These are phyloP conservation scores for Crocidura indochinensis DNA, from an alignment of 2,797 vertebrate species.

Conservation along the genomic window DNA sequence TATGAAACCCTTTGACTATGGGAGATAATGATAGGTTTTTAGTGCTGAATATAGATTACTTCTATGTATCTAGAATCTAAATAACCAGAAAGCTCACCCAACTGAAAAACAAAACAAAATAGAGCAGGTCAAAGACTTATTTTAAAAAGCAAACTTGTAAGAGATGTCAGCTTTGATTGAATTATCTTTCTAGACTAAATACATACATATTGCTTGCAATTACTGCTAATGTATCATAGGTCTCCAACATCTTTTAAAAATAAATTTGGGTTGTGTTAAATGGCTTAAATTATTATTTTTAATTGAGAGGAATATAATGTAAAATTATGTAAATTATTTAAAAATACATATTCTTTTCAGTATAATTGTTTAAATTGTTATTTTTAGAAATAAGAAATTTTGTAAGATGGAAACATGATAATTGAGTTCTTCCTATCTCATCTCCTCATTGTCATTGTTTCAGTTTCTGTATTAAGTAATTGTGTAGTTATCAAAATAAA, in stretches of 20 bases:
- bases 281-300: conserved; percentile 50
- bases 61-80: conserved; percentile 78
- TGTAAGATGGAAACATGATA: neutral
- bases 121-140: conserved; percentile 63
- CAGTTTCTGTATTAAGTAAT: conserved; percentile 37
- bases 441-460: conserved; percentile 18
- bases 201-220: neutral
- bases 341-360: conserved; percentile 45
- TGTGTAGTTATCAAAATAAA: conserved; percentile 62
- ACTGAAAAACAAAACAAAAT: conserved; percentile 74
- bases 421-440: neutral
- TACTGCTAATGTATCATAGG: neutral
- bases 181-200: conserved; percentile 49
- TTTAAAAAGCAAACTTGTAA: conserved; percentile 54
- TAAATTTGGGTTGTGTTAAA: conserved; percentile 46
- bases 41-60: conserved; percentile 79
- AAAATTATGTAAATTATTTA: conserved; percentile 55
- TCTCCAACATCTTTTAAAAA: conserved; percentile 30
- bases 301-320: conserved; percentile 24
- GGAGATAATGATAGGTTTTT: conserved; percentile 80
- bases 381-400: conserved; percentile 56
- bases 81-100: conserved; percentile 73
- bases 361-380: conserved; percentile 36
- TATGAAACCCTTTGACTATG: conserved; percentile 63
- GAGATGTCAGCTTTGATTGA: neutral